Percentiles rank a stretch among this genome's conserved stretches.
Evolutionary conservation across 2,797 vertebrate genomes (phyloP).

Genomic region (Lophotriccus pileatus): DNA sequence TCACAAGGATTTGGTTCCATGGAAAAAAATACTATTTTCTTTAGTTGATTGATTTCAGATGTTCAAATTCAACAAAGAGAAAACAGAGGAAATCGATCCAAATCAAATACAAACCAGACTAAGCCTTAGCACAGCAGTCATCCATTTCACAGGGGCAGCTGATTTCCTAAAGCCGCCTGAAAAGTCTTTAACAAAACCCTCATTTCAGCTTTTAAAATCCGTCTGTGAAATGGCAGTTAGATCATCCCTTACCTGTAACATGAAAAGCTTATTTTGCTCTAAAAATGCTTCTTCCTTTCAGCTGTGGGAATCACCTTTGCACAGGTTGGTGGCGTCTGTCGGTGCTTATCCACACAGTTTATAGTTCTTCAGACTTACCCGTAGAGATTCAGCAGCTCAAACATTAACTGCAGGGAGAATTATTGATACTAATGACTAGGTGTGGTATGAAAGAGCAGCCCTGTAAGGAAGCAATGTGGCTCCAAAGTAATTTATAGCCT

Average conservation of each 20-base stretch:
- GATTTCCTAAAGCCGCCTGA: background rate
- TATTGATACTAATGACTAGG: slow-evolving; percentile 61
- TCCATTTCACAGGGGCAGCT: slow-evolving; percentile 21
- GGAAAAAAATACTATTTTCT: background rate
- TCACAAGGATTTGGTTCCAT: background rate
- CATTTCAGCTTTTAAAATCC: background rate
- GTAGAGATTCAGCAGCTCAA: slow-evolving; percentile 34
- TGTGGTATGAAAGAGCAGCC: slow-evolving; percentile 32
- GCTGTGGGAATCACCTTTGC: background rate
- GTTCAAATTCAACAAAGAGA: slow-evolving; percentile 9
- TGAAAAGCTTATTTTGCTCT: background rate
- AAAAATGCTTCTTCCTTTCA: slow-evolving; percentile 4
- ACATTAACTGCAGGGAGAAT: slow-evolving; percentile 67
- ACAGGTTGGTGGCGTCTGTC: background rate
- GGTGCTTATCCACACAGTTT: slow-evolving; percentile 19
- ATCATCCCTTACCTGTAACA: slow-evolving; percentile 55
- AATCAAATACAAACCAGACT: slow-evolving; percentile 20
- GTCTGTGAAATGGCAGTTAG: background rate
- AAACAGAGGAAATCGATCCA: slow-evolving; percentile 40
- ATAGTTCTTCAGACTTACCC: slow-evolving; percentile 7
- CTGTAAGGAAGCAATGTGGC: background rate
- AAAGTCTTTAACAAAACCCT: background rate
- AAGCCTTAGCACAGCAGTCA: background rate
- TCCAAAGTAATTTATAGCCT: background rate
- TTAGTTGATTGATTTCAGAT: slow-evolving; percentile 37